Conservation (phyloP, 1,140 invertebrate genomes). For the Drosophila subpulchrella region DNA sequence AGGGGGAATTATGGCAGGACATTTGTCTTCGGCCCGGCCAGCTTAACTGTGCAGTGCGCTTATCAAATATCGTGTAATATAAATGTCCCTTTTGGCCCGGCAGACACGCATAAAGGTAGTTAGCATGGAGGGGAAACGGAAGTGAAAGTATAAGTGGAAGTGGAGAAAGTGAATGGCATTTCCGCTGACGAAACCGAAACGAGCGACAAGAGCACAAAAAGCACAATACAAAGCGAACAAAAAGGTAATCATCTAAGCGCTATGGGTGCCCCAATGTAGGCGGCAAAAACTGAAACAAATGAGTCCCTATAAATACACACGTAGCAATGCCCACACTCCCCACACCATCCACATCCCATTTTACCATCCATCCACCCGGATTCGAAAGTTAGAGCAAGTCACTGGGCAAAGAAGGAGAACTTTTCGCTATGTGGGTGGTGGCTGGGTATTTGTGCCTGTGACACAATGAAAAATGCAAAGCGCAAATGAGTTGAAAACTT, state of each 20-base stretch:
- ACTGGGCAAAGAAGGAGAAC: slow-evolving; percentile 28
- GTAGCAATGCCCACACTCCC: slow-evolving; percentile 15
- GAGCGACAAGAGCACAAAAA: slow-evolving; percentile 40
- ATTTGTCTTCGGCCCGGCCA: slow-evolving; percentile 51
- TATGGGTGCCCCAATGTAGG: slow-evolving; percentile 35
- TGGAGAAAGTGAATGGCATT: slow-evolving; percentile 60
- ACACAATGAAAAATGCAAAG: slow-evolving; percentile 79
- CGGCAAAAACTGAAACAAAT: slow-evolving; percentile 75
- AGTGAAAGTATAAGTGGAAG: slow-evolving; percentile 43
- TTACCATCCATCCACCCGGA: slow-evolving; percentile 5
- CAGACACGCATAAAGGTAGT: slow-evolving; percentile 75
- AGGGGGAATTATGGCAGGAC: slow-evolving; percentile 55
- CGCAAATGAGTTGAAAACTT: slow-evolving; percentile 83
- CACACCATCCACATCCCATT: neutral
- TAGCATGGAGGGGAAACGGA: slow-evolving; percentile 36
- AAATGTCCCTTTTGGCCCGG: slow-evolving; percentile 54
- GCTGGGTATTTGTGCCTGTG: slow-evolving; percentile 46
- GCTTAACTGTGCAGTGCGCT: slow-evolving; percentile 44
- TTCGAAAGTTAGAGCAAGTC: slow-evolving; percentile 45
- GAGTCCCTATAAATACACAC: slow-evolving; percentile 73
- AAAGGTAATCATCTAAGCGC: slow-evolving; percentile 71
- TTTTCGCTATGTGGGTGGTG: slow-evolving; percentile 26
- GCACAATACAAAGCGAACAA: slow-evolving; percentile 54
- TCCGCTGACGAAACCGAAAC: slow-evolving; percentile 55
- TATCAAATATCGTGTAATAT: slow-evolving; percentile 72